Evolutionary conservation across 1,140 invertebrate species (phyloP), one percentile per base, ranked within the genome.

Genomic region (Sipha flava): DNA sequence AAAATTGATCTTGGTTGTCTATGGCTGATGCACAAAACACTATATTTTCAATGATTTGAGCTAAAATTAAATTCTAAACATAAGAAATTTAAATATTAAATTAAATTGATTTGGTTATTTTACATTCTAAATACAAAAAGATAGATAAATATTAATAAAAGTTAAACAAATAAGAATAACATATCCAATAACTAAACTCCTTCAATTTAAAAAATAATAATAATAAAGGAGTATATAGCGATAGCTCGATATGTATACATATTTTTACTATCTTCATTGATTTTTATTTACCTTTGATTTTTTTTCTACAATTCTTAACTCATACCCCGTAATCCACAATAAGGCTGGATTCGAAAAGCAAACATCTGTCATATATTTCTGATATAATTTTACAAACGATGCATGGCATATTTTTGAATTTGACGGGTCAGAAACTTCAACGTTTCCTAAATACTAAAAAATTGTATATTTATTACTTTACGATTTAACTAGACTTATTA

Each of bases 1-100:
- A 73, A 9, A 73, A 52, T 9, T 52, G 70, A 31, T 54, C 29
- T 37, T 47, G 5, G 14, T 37, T 21, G 16, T 52, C 47, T 23
- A 3, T 12, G 9, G 14, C 10, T 18, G 70, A 54, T 14, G 70
- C 16, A 52, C 70, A 73, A 54, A 54, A 73, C 18, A 49, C 5
- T 10, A 73, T n/a, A 34, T 54, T 52, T 52, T 52, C 70, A 73
- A 73, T 54, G 12, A 21, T 73, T 49, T 73, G 70, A n/a, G 70
- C 70, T 9, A 73, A 34, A 34, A 73, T 73, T 52, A 73, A 73
- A 52, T 37, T 52, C 70, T 73, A 54, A 73, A 73, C 31, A 37
- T 37, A 23, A 73, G 2, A 66, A 14, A 37, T 45, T 45, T 45
- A 0, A 21, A 66, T 40, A 34, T 37, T 62, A 66, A 1, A 37